A percentile compares a stretch with the other conserved stretches of the same genome.
phyloP scores from a whole-genome alignment of 2,113 vertebrate species.

The Anguilla japonica region DNA sequence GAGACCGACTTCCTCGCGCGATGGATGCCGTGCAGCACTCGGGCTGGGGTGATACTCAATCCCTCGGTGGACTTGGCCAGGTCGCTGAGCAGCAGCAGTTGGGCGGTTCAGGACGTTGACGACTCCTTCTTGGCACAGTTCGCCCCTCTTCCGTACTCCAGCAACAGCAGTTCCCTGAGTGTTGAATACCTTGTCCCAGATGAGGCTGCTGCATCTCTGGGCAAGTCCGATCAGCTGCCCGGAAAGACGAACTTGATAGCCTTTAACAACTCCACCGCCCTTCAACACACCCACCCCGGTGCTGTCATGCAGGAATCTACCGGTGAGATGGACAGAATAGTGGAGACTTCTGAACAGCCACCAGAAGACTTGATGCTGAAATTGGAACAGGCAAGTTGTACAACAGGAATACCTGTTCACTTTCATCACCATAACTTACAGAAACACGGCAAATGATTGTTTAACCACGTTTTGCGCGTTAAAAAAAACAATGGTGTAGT shows the following conservation, averaged over 20 bases:
- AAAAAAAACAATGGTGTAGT: too few species aligned
- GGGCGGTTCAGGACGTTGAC: constrained; percentile 47
- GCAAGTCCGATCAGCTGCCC: constrained; percentile 11
- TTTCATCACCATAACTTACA: too few species aligned
- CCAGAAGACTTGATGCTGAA: constrained; percentile 69
- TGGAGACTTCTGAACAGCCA: constrained; percentile 38
- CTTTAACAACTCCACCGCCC: background rate
- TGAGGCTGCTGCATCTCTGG: constrained; percentile 39
- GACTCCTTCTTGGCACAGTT: constrained; percentile 63
- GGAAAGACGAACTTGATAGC: constrained; percentile 34
- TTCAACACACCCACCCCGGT: constrained; percentile 1
- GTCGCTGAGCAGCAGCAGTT: constrained; percentile 39
- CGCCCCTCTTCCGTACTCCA: constrained; percentile 64
- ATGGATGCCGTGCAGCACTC: constrained; percentile 75
- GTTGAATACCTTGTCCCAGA: constrained; percentile 63
- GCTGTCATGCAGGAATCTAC: background rate
- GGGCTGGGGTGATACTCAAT: constrained; percentile 82
- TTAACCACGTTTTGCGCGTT: too few species aligned
- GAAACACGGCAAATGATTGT: too few species aligned
- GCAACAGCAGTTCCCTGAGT: constrained; percentile 70
- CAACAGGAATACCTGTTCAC: background rate
- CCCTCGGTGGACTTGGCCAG: constrained; percentile 60
- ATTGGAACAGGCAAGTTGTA: constrained; percentile 79
- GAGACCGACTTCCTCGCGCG: constrained; percentile 70
- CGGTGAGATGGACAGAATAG: constrained; percentile 43